Base-by-base conservation (phyloP, 2,888 invertebrate species). In the Nymphalis urticae region DNA sequence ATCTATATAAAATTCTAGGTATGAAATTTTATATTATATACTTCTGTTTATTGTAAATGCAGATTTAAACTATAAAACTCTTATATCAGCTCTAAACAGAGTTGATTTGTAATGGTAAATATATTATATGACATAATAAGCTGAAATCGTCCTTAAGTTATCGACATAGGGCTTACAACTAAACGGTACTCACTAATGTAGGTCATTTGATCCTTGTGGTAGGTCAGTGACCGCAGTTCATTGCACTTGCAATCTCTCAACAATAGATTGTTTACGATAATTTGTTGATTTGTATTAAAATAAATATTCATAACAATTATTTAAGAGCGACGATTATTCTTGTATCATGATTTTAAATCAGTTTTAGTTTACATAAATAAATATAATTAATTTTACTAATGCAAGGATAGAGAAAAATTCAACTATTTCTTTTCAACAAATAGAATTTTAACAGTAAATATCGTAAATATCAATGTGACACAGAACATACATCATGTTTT, bases 191-290 rank as follows among this genome's bases (percentile, higher is more conserved):
- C 2, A 2, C 9, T 62, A 63, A 78, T 75, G 72, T 78, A 71
- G 78, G 78, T 75, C 75, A 73, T 73, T 69, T 75, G 74, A 85
- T 82, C 86, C 85, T 87, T 85, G 87, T 74, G 80, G 78, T 77
- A 83, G 87, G 87, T 84, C 80, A 82, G 78, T 82, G 85, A 83
- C 83, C 83, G 72, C 70, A 69, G 72, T 74, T 76, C 77, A 75
- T 69, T 78, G 77, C 75, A 77, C 76, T 76, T 79, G 80, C 80
- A 81, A 79, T 80, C 78, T 76, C 72, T 65, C 65, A 68, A 77
- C 76, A 77, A 74, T 69, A 75, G 73, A 77, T 77, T 70, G 71
- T 63, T 68, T 64, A 67, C 65, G 75, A 70, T 69, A 65, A 61
- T 71, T 68, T 48, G 68, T 59, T 63, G 70, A 70, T 70, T 64